Percentiles rank a stretch among this genome's conserved stretches.
phyloP scores from a whole-genome alignment of 2,888 invertebrate species.

The Lottia scabra region DNA sequence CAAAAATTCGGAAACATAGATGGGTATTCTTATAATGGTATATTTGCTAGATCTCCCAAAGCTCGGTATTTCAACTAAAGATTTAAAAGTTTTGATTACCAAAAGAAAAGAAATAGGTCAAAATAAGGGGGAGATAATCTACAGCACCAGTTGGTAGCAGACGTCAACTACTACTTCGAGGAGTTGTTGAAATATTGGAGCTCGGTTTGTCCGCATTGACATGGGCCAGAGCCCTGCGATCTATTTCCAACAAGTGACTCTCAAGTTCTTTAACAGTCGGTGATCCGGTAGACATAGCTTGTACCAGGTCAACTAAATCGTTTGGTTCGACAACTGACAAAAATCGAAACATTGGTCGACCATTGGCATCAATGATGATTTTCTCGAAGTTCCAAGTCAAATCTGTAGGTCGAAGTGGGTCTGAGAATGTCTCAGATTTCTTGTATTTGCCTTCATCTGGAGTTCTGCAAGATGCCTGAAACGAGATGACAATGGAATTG shows the following conservation, averaged over 20 bases:
- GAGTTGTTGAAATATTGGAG: too few species aligned
- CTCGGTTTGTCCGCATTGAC: too few species aligned
- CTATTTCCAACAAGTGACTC: not conserved
- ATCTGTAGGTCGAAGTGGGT: conserved; percentile 54
- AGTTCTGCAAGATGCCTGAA: conserved; percentile 35
- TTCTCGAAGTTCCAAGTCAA: conserved; percentile 71
- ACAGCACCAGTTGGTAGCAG: too few species aligned
- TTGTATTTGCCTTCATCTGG: conserved; percentile 25
- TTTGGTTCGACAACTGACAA: conserved; percentile 32
- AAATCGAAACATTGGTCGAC: conserved; percentile 43
- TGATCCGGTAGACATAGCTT: not conserved
- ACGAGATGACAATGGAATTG: not conserved
- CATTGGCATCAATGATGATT: conserved; percentile 64
- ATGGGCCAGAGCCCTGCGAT: too few species aligned
- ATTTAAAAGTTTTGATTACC: too few species aligned
- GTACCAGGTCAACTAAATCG: conserved; percentile 23
- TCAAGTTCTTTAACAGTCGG: not conserved
- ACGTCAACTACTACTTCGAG: too few species aligned
- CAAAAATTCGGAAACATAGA: too few species aligned
- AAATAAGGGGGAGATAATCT: too few species aligned
- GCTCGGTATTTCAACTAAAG: too few species aligned
- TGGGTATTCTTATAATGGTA: too few species aligned
- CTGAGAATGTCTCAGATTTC: conserved; percentile 36
- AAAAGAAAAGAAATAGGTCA: too few species aligned
- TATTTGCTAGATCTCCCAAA: too few species aligned